Conservation (phyloP, 2,888 invertebrate genomes). For the Oeneis ivallda region DNA sequence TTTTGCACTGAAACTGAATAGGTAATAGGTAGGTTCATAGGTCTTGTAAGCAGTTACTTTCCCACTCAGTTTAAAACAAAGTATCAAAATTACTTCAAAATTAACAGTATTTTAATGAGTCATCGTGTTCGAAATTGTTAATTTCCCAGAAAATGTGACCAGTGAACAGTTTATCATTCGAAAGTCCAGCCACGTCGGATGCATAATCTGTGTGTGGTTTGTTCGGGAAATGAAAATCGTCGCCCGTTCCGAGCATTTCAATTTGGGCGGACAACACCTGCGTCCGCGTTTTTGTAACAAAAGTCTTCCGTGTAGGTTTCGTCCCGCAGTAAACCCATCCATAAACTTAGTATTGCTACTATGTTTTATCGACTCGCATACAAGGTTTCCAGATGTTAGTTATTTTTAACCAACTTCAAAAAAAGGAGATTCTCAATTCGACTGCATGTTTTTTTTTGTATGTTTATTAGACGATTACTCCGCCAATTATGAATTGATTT, state of each 20-base stretch:
- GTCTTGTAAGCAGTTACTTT: too few relatives aligned
- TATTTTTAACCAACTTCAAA: neutral
- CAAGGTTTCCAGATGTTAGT: too few relatives aligned
- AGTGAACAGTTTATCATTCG: constrained; percentile 21
- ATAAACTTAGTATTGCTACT: too few relatives aligned
- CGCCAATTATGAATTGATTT: too few relatives aligned
- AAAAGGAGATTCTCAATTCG: too few relatives aligned
- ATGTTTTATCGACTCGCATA: constrained; percentile 25
- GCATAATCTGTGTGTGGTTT: constrained; percentile 41
- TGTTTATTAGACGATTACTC: too few relatives aligned
- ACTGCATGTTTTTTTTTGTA: too few relatives aligned
- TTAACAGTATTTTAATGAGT: neutral
- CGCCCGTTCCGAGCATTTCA: constrained; percentile 54
- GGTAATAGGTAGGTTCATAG: too few relatives aligned
- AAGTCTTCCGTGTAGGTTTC: constrained; percentile 46
- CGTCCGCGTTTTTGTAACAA: constrained; percentile 48
- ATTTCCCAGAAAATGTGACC: constrained; percentile 20
- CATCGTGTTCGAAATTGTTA: constrained; percentile 11
- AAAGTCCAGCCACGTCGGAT: constrained; percentile 30
- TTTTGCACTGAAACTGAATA: too few relatives aligned
- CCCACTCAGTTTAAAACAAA: too few relatives aligned
- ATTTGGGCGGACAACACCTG: constrained; percentile 70
- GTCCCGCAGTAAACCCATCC: constrained; percentile 8
- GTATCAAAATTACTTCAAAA: neutral
- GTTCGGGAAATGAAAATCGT: constrained; percentile 58